These are phyloP conservation scores for Nomada goodeniana DNA, from an alignment of 2,888 invertebrate species.

Conservation along the genomic window DNA sequence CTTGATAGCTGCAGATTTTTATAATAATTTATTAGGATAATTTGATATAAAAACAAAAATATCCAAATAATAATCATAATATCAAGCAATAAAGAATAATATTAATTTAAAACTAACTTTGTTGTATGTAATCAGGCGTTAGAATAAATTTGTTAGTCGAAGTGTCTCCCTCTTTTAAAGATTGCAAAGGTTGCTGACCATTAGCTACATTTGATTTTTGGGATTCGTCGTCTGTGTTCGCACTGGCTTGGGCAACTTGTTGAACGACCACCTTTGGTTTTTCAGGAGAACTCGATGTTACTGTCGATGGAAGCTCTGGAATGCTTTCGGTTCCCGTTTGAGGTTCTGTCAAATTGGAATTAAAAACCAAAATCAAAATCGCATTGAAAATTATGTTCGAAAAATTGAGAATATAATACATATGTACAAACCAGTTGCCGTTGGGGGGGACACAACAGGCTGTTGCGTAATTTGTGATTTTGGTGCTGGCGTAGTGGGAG, in stretches of 20 bases:
- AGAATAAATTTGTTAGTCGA: constrained; percentile 90
- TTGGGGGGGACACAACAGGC: constrained; percentile 58
- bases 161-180: constrained; percentile 78
- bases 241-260: constrained; percentile 77
- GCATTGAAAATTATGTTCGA: too few species aligned
- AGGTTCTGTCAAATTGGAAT: constrained; percentile 50
- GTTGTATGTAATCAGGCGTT: constrained; percentile 96
- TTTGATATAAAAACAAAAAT: constrained; percentile 37
- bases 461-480: constrained; percentile 69
- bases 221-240: constrained; percentile 74
- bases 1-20: constrained; percentile 90
- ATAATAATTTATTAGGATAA: constrained; percentile 56
- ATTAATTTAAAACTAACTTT: constrained; percentile 89
- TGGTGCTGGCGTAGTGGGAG: constrained; percentile 57
- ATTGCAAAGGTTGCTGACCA: constrained; percentile 82
- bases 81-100: constrained; percentile 16
- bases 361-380: background rate
- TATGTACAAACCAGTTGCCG: constrained; percentile 61
- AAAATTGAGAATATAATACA: too few species aligned
- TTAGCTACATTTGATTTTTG: constrained; percentile 79
- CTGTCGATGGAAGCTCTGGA: constrained; percentile 71
- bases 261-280: constrained; percentile 83
- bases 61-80: constrained; percentile 1
- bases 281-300: constrained; percentile 71
- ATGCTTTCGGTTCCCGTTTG: constrained; percentile 74